phyloP scores from a whole-genome alignment of 1,140 invertebrate genomes.

The Cotesia vestalis region DNA sequence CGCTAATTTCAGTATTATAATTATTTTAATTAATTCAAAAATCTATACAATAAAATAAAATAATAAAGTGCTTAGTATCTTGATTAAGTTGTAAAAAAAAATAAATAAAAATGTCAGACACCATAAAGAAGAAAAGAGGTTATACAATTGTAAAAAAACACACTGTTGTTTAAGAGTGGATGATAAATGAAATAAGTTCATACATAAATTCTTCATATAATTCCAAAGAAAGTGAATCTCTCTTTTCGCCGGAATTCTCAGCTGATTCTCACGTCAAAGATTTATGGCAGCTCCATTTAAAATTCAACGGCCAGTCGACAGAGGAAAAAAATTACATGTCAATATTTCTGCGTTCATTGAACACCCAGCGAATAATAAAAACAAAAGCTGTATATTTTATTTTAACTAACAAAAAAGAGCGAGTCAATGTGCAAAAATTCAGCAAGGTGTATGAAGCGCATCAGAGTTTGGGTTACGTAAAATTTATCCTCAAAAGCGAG shows the following conservation, averaged over 20 bases:
- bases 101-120: background rate
- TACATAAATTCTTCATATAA: background rate
- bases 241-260: background rate
- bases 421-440: background rate
- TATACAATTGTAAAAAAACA: background rate
- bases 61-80: too few species aligned
- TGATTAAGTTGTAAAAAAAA: background rate
- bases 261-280: background rate
- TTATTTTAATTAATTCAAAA: too few species aligned
- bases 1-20: too few species aligned
- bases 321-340: background rate
- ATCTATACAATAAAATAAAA: too few species aligned
- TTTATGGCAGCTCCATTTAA: background rate
- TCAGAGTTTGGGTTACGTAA: background rate
- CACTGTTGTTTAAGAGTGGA: constrained; percentile 1
- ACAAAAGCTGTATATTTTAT: background rate
- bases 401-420: background rate
- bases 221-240: background rate
- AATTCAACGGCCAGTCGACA: background rate
- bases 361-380: background rate
- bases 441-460: background rate
- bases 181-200: background rate
- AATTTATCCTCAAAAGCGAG: background rate
- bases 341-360: background rate
- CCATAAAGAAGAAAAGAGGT: background rate